Evolutionary conservation across 1,140 invertebrate genomes (phyloP), one percentile per base, ranked within the genome.

Genomic region (Platorchestia sp.): DNA sequence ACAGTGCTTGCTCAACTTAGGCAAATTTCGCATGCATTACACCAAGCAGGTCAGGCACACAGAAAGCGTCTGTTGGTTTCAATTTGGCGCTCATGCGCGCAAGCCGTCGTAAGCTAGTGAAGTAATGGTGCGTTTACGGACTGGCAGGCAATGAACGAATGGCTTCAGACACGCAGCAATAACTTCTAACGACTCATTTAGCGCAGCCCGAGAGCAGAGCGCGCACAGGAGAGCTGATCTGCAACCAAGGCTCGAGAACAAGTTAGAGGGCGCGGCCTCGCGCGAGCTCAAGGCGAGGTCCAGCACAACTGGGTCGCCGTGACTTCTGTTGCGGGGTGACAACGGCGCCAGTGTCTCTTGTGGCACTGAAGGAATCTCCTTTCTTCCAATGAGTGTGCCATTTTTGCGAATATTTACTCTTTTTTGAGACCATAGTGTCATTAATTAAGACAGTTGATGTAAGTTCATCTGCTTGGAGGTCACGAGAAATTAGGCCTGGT

Each of bases 121-220:
- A 75, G 59, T 75, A 75, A 75, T 75, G 59, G 59, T 75, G 59
- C 59, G 59, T 75, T 75, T 75, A 75, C 27, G 59, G 36, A 36
- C 59, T 75, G 27, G 59, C 59, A 75, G 59, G 59, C 59, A 75
- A 75, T 75, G 59, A 75, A 75, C 59, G 59, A 22, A 75, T 75
- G 59, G 59, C 36, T 75, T 75, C 27, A 3, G 59, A 75, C 59
- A 75, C 59, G 59, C 14, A 75, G 59, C 59, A 75, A 75, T 75
- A 75, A 75, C 59, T 75, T 75, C 59, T 75, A 75, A 75, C 59
- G 59, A 75, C 59, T 75, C 59, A 75, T 75, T 75, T 75, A 75
- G 59, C 59, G 14, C 59, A 75, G 59, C 7, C 27, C 59, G 59
- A 75, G 59, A 22, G 59, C 59, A 75, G 14, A 36, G 19, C 47